These are phyloP conservation scores for Drosophila orosa DNA, from an alignment of 1,140 invertebrate genomes.

Conservation along the genomic window DNA sequence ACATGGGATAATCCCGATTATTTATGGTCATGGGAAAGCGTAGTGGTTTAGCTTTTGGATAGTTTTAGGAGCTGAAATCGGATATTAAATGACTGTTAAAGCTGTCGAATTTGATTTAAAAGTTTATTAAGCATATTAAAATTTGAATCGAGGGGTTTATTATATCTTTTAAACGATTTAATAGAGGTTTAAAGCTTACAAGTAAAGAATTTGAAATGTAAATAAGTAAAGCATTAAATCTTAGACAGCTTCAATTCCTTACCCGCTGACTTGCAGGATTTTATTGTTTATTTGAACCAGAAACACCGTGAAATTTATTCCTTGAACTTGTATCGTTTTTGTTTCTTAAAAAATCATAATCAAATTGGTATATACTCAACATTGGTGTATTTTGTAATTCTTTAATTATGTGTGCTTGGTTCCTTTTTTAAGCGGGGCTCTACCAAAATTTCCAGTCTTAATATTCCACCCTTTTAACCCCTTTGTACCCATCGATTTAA, in stretches of 20 bases:
- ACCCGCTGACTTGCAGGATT: not conserved
- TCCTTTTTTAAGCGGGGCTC: not conserved
- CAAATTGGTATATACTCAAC: not conserved
- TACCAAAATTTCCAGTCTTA: not conserved
- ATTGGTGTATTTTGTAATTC: not conserved
- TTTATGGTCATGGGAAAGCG: slow-evolving; percentile 4
- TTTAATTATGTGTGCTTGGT: not conserved
- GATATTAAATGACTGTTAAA: not conserved
- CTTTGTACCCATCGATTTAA: slow-evolving; percentile 1
- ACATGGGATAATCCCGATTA: slow-evolving; percentile 25
- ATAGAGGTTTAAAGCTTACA: not conserved
- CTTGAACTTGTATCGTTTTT: not conserved
- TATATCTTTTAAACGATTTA: not conserved
- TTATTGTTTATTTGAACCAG: not conserved
- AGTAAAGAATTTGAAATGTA: not conserved
- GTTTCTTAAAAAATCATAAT: not conserved
- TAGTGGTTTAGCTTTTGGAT: not conserved
- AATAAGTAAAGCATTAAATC: not conserved
- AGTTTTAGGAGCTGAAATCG: not conserved
- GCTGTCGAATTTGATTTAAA: not conserved
- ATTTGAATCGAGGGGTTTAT: not conserved
- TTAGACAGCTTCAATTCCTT: not conserved
- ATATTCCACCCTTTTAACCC: not conserved
- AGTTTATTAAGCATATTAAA: not conserved
- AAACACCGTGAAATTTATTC: not conserved